phyloP scores from a whole-genome alignment of 2,888 invertebrate genomes.

The Lycaena phlaeas region DNA sequence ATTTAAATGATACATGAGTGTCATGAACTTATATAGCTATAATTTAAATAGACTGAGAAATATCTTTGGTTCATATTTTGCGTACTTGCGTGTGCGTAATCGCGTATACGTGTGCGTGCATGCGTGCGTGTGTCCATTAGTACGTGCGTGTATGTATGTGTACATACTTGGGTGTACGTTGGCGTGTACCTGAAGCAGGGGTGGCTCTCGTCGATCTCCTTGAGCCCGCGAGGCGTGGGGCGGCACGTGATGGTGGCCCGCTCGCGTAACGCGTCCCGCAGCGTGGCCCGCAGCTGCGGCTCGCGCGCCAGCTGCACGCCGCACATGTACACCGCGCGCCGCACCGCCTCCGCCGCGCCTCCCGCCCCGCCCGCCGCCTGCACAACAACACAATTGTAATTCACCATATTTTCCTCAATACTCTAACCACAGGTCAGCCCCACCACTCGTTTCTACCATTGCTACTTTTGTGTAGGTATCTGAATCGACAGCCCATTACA shows the following conservation, averaged over 20 bases:
- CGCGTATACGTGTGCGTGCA: background rate
- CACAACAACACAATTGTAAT: slow-evolving; percentile 19
- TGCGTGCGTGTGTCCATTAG: background rate
- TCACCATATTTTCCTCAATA: no score
- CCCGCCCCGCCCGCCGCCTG: slow-evolving; percentile 38
- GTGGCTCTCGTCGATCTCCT: slow-evolving; percentile 97
- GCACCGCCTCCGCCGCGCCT: slow-evolving; percentile 85
- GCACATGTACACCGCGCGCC: slow-evolving; percentile 94
- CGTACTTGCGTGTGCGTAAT: background rate
- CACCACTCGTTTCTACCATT: no score
- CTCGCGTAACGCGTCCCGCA: slow-evolving; percentile 90
- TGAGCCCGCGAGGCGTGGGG: slow-evolving; percentile 93
- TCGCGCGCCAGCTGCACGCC: slow-evolving; percentile 94
- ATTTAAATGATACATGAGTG: no score
- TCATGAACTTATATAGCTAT: no score
- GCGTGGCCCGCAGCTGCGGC: slow-evolving; percentile 87
- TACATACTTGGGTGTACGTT: slow-evolving; percentile 14
- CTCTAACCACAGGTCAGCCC: no score
- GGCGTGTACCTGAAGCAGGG: slow-evolving; percentile 76
- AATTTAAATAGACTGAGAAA: no score
- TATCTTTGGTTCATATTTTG: no score
- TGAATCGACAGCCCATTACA: no score
- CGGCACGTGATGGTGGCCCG: slow-evolving; percentile 85
- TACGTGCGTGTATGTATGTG: background rate
- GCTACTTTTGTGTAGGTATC: no score